Percentiles rank a stretch among this genome's conserved stretches.
Evolutionary conservation across 2,888 invertebrate genomes (phyloP).

Genomic region (Tetrapedia diversipes): DNA sequence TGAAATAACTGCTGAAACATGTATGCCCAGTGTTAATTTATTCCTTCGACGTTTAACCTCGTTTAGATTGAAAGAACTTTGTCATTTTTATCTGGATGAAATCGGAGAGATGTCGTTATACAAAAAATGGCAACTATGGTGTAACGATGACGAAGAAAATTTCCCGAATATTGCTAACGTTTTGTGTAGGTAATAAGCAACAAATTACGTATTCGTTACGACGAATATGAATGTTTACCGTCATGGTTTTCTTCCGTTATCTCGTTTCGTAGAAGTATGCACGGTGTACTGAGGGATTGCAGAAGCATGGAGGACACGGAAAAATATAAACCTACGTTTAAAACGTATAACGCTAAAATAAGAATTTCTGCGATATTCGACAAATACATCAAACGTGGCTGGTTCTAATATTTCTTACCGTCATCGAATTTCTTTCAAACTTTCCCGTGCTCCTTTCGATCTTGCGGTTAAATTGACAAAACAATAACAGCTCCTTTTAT

Average conservation of each 20-base stretch:
- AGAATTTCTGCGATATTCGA: slow-evolving; percentile 30
- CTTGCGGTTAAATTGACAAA: no score
- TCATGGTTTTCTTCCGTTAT: not conserved
- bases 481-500: no score
- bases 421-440: no score
- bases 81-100: slow-evolving; percentile 72
- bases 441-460: no score
- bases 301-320: slow-evolving; percentile 44
- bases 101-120: slow-evolving; percentile 70
- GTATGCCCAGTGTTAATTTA: not conserved
- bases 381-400: not conserved
- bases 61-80: slow-evolving; percentile 72
- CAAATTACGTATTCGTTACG: no score
- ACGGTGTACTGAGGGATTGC: slow-evolving; percentile 62
- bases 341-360: slow-evolving; percentile 35
- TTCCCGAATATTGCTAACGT: slow-evolving; percentile 59
- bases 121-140: slow-evolving; percentile 72
- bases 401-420: not conserved
- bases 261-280: slow-evolving; percentile 45
- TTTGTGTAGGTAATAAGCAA: slow-evolving; percentile 71
- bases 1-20: not conserved
- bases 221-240: not conserved
- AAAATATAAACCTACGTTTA: slow-evolving; percentile 17
- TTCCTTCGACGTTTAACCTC: not conserved
- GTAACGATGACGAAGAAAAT: slow-evolving; percentile 47